These are phyloP conservation scores for Bungarus multicinctus DNA, from an alignment of 2,113 vertebrate genomes.

Conservation along the genomic window DNA sequence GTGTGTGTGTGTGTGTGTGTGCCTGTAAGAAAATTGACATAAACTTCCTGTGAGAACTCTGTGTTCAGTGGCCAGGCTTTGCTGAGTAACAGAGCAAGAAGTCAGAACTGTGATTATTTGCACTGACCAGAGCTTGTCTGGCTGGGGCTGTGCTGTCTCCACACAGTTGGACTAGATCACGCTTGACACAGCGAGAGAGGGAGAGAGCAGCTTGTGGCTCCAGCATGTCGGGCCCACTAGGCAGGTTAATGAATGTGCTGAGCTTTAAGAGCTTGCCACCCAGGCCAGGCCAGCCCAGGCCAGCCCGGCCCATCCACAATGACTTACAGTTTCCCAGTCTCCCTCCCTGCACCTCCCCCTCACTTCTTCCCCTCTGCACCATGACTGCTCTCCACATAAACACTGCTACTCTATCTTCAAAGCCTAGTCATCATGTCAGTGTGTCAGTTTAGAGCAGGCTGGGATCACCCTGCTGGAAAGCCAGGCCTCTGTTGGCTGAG, in stretches of 20 bases:
- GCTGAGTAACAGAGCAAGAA: slow-evolving; percentile 75
- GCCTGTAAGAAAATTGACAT: slow-evolving; percentile 57
- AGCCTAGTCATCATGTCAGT: slow-evolving; percentile 32
- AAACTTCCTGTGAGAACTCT: slow-evolving; percentile 78
- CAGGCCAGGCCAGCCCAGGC: slow-evolving; percentile 83
- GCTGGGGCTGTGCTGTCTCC: slow-evolving; percentile 54
- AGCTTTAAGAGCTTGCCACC: slow-evolving; percentile 86
- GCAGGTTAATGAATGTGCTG: slow-evolving; percentile 91
- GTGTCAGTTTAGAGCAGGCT: slow-evolving; percentile 32
- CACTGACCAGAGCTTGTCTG: slow-evolving; percentile 76
- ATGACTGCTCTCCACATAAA: slow-evolving; percentile 55
- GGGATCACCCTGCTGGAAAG: slow-evolving; percentile 11
- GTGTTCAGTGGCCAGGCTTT: slow-evolving; percentile 55
- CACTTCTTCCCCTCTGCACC: slow-evolving; percentile 39
- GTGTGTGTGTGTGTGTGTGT: background rate
- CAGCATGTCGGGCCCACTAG: slow-evolving; percentile 76
- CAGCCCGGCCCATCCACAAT: slow-evolving; percentile 82
- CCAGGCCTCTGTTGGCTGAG: slow-evolving; percentile 14
- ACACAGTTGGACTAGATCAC: slow-evolving; percentile 80
- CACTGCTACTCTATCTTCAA: slow-evolving; percentile 52
- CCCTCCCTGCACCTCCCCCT: slow-evolving; percentile 55
- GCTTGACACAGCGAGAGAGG: slow-evolving; percentile 68
- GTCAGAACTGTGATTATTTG: slow-evolving; percentile 77
- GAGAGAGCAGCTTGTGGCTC: slow-evolving; percentile 63
- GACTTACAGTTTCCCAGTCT: slow-evolving; percentile 81